A percentile compares a stretch with the other conserved stretches of the same genome.
phyloP scores from a whole-genome alignment of 2,113 vertebrate species.

The Saguinus midas region DNA sequence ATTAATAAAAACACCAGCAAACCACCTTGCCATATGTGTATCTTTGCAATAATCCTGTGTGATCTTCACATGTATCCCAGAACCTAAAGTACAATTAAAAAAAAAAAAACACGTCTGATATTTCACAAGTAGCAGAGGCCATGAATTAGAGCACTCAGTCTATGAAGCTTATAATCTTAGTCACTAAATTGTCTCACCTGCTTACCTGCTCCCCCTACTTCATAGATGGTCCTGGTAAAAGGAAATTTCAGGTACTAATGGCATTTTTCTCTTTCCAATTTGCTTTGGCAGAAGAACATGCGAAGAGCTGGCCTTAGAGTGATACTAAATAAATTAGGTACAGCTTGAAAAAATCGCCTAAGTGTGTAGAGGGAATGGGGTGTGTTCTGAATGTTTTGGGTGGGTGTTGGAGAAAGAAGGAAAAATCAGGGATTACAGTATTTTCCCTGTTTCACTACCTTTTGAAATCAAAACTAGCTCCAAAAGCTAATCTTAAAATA shows the following conservation, averaged over 20 bases:
- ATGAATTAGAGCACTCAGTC: neutral
- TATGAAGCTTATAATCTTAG: neutral
- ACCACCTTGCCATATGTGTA: no score
- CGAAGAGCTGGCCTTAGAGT: neutral
- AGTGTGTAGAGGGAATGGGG: neutral
- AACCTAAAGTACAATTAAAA: no score
- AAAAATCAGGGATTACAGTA: neutral
- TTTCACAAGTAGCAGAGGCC: neutral
- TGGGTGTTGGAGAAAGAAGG: neutral
- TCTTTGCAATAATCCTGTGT: no score
- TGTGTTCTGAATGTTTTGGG: neutral
- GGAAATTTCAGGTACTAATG: neutral
- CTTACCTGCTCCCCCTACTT: neutral
- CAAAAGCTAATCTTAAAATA: neutral
- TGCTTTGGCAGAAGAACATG: neutral
- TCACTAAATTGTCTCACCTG: neutral
- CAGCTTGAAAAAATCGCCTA: neutral
- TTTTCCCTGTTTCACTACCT: neutral
- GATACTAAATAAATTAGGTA: neutral
- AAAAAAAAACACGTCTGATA: neutral
- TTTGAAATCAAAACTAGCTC: neutral
- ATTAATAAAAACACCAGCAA: neutral
- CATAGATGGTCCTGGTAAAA: neutral
- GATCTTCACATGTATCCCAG: no score
- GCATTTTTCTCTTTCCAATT: neutral